Percentiles rank a stretch among this genome's conserved stretches.
Evolutionary conservation across 1,140 invertebrate species (phyloP).

Genomic region (Sycophila sp.): DNA sequence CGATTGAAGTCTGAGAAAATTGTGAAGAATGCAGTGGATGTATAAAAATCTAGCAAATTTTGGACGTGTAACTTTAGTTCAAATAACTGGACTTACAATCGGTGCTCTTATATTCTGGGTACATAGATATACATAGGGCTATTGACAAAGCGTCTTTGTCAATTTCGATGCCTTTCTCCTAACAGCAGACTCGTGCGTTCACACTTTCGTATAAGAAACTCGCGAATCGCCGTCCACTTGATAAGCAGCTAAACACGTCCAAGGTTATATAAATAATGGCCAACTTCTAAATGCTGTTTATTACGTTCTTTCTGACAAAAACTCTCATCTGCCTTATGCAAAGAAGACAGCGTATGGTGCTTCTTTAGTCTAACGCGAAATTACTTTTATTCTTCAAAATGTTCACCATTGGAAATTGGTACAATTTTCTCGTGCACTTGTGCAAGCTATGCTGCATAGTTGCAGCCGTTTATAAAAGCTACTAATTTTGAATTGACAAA

Average conservation of each 20-base stretch:
- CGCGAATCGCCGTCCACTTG: not conserved
- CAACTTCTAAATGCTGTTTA: not conserved
- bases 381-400: no score
- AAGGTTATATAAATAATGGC: constrained; percentile 18
- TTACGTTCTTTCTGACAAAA: not conserved
- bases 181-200: not conserved
- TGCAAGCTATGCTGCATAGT: no score
- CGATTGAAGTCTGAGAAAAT: no score
- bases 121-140: not conserved
- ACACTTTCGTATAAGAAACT: not conserved
- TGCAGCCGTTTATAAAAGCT: no score
- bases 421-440: no score
- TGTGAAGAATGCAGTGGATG: no score
- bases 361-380: no score
- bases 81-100: not conserved
- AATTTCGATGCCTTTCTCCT: constrained; percentile 3
- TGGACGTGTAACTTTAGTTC: not conserved
- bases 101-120: constrained; percentile 5
- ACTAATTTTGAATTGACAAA: no score
- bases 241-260: not conserved
- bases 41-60: not conserved
- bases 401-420: no score
- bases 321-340: not conserved
- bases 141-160: constrained; percentile 8
- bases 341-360: not conserved